Evolutionary conservation across 2,888 invertebrate genomes (phyloP).

Genomic region (Campopleginae sp.): DNA sequence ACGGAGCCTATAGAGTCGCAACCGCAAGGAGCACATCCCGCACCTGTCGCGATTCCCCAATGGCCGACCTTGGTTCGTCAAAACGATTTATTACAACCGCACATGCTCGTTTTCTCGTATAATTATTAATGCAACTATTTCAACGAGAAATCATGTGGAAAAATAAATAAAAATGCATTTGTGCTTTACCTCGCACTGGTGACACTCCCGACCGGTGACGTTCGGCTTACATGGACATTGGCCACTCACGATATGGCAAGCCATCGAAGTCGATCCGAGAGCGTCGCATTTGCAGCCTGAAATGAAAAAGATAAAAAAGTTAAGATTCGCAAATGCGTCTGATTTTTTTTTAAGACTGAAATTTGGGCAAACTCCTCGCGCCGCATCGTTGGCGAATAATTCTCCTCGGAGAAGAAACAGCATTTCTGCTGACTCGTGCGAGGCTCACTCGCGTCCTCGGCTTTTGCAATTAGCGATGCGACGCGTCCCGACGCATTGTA

Average conservation of each 20-base stretch:
- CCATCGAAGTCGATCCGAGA: constrained; percentile 89
- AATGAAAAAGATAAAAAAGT: constrained; percentile 82
- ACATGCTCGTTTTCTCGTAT: not conserved
- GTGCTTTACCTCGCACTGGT: constrained; percentile 89
- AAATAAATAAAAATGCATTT: not conserved
- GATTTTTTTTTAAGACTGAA: constrained; percentile 52
- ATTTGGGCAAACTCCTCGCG: constrained; percentile 62
- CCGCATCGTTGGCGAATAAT: constrained; percentile 31
- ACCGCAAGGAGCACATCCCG: constrained; percentile 93
- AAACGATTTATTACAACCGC: constrained; percentile 7
- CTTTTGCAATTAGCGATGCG: constrained; percentile 77
- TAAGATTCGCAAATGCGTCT: constrained; percentile 44
- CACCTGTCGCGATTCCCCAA: constrained; percentile 90
- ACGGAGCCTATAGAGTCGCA: constrained; percentile 90
- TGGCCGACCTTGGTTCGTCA: constrained; percentile 86
- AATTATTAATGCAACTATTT: not conserved
- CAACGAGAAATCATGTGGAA: no score
- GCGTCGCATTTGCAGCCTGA: constrained; percentile 94
- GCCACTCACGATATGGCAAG: constrained; percentile 91
- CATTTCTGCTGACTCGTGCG: constrained; percentile 7
- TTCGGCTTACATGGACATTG: constrained; percentile 91
- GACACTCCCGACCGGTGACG: constrained; percentile 90
- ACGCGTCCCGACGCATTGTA: constrained; percentile 74
- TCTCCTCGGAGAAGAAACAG: constrained; percentile 23
- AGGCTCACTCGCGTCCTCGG: constrained; percentile 54